Evolutionary conservation across 2,113 vertebrate genomes (phyloP).

Genomic region (Hydrolagus affinis): DNA sequence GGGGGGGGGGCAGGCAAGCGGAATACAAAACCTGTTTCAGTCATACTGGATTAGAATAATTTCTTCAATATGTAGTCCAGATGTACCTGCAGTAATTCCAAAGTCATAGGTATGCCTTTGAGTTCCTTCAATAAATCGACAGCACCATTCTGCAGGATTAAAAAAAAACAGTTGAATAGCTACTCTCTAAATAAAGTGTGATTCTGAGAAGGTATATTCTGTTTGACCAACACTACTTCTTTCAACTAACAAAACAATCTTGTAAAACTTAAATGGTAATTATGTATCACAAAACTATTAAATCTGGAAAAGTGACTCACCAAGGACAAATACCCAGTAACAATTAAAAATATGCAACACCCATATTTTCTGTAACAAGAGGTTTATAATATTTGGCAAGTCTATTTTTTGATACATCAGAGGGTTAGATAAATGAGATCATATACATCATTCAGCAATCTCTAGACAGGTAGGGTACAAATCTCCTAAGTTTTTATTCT

Average conservation of each 20-base stretch:
- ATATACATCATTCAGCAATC: too few relatives aligned
- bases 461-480: too few relatives aligned
- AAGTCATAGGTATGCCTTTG: conserved; percentile 77
- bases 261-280: not conserved
- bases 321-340: not conserved
- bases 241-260: not conserved
- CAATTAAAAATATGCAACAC: not conserved
- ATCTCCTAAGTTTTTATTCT: too few relatives aligned
- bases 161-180: not conserved
- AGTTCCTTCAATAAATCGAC: conserved; percentile 81
- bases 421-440: too few relatives aligned
- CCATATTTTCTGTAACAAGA: conserved; percentile 26
- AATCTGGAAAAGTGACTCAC: not conserved
- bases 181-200: not conserved
- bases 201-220: not conserved
- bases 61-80: not conserved
- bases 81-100: conserved; percentile 83
- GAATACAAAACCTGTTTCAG: too few relatives aligned
- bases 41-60: not conserved
- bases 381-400: not conserved
- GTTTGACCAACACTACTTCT: too few relatives aligned
- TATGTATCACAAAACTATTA: not conserved
- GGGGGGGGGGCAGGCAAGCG: too few relatives aligned
- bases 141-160: conserved; percentile 71
- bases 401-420: too few relatives aligned